Evolutionary conservation across 2,888 invertebrate species (phyloP).

Genomic region (Beris morrisii): DNA sequence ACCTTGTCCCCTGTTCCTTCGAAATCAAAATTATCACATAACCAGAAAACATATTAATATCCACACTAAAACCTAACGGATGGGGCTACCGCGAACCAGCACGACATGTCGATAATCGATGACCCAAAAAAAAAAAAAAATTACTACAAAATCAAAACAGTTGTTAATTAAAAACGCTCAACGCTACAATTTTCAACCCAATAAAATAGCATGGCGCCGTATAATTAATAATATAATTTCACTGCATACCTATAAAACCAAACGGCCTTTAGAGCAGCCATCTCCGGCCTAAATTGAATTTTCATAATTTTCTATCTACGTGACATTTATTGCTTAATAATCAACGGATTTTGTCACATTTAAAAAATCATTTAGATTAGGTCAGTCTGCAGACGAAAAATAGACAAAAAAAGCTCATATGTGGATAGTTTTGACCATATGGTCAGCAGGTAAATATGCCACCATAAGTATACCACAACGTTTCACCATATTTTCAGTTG

Average conservation of each 20-base stretch:
- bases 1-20: too few relatives aligned
- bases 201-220: conserved; percentile 23
- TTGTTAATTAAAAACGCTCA: conserved; percentile 23
- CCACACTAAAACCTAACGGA: conserved; percentile 17
- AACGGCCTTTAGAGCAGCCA: not conserved
- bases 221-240: conserved; percentile 15
- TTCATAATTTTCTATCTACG: conserved; percentile 20
- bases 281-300: not conserved
- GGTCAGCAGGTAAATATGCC: conserved; percentile 4
- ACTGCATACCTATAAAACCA: not conserved
- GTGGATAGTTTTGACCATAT: not conserved
- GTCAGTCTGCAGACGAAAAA: conserved; percentile 8
- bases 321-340: conserved; percentile 33
- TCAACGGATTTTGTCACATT: conserved; percentile 32
- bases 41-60: conserved; percentile 9
- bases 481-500: not conserved
- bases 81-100: conserved; percentile 7
- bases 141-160: conserved; percentile 11
- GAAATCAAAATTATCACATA: too few relatives aligned
- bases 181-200: conserved; percentile 6
- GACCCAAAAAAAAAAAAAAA: conserved; percentile 19
- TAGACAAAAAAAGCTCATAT: too few relatives aligned
- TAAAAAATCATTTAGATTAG: conserved; percentile 28
- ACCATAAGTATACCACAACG: not conserved
- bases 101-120: conserved; percentile 5